These are phyloP conservation scores for Danio aesculapii DNA, from an alignment of 2,797 vertebrate species.

Conservation along the genomic window DNA sequence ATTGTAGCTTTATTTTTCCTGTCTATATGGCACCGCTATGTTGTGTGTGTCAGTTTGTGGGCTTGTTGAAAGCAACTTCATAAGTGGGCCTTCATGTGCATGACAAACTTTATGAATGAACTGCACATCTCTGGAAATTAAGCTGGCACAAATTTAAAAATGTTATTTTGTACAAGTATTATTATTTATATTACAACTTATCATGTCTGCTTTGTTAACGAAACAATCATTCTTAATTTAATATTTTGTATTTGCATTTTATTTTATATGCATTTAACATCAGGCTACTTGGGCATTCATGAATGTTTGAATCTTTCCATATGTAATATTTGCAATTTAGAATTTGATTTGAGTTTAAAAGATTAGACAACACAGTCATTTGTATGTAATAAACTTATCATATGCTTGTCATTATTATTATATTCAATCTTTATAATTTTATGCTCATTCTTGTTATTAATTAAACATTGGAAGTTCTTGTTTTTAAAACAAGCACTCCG, in stretches of 20 bases:
- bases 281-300: not conserved
- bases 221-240: not conserved
- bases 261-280: not conserved
- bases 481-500: not conserved
- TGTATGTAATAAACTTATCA: too few relatives aligned
- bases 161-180: not conserved
- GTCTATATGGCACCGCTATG: not conserved
- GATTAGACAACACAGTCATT: not conserved
- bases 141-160: conserved; percentile 22
- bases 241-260: too few relatives aligned
- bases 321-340: not conserved
- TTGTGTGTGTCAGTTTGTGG: not conserved
- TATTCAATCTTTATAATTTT: too few relatives aligned
- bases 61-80: conserved; percentile 6
- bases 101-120: conserved; percentile 20
- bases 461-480: not conserved
- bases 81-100: conserved; percentile 16
- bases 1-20: not conserved
- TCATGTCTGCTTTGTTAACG: not conserved
- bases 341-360: not conserved
- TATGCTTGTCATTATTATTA: not conserved
- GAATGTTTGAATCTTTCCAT: not conserved
- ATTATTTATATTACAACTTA: not conserved
- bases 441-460: too few relatives aligned
- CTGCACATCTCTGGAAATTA: conserved; percentile 19